Evolutionary conservation across 92 coral and sea anemone species (phyloP), one percentile per base, ranked within the genome.

Genomic region (Phenganax marumi): DNA sequence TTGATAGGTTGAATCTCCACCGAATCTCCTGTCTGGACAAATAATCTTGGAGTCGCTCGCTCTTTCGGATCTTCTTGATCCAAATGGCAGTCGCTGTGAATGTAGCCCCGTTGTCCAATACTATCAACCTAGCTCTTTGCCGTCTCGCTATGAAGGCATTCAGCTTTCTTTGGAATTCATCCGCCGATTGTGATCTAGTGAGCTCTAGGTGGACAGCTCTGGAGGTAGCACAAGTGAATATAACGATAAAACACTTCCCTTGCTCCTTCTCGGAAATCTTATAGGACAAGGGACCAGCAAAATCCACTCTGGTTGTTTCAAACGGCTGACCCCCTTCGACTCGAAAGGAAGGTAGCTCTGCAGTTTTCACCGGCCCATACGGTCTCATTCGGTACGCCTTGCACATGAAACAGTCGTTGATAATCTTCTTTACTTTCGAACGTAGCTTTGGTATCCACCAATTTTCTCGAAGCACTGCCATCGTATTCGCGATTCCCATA

Each of bases 391-490:
- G 76, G 74, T 70, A 88, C 3, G 56, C 63, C 47, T 83, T 91
- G 75, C 93, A 88, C 24, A 58, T 51, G 76, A 85, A 72, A 56
- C 90, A 86, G 33, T 75, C 70, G n/a, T 84, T 84, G 77, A 81
- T 80, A 7, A 71, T 52, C 69, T 86, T 86, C 90, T 84, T 91
- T 47, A 91, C 90, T 52, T 80, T 76, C 23, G 85, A 70, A 62
- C 93, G 65, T 54, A 90, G 82, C 76, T 51, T 64, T 50, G 88
- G 93, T 63, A 90, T 88, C 88, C 91, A 87, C 88, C 89, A 88
- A 9, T 87, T 69, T 18, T 87, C 89, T 76, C 93, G 73, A 14
- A 85, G 46, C n/a, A 80, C 81, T 23, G 93, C 91, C 91, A 88
- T 91, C 3, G 91, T 88, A 89, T 85, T 77, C 12, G 90, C 84